Conservation (phyloP, 2,888 invertebrate species). For the Conus canariensis region DNA sequence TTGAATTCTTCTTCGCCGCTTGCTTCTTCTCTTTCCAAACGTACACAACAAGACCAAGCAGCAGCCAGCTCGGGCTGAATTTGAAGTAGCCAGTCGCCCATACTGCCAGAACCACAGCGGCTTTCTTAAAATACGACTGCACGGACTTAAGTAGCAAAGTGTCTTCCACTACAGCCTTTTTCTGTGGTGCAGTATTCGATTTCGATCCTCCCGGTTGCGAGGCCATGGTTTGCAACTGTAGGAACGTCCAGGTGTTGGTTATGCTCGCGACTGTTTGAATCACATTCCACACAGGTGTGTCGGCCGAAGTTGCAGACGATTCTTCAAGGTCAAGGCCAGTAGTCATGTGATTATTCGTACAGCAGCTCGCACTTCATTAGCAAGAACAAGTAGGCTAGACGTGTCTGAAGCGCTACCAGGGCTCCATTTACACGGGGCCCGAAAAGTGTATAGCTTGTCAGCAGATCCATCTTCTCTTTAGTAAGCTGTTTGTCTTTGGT, state of each 20-base stretch:
- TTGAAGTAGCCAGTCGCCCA: slow-evolving; percentile 76
- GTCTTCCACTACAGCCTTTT: slow-evolving; percentile 64
- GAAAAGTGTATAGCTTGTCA: too few species aligned
- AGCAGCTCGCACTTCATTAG: not conserved
- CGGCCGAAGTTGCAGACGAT: not conserved
- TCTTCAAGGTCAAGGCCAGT: slow-evolving; percentile 19
- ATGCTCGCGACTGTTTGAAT: not conserved
- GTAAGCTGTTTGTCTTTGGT: not conserved
- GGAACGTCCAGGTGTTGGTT: not conserved
- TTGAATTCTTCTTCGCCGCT: slow-evolving; percentile 87
- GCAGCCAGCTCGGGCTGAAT: slow-evolving; percentile 91
- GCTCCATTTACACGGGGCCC: too few species aligned
- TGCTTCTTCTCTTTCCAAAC: slow-evolving; percentile 82
- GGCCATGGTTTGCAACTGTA: not conserved
- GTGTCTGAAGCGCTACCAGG: too few species aligned
- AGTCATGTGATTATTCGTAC: not conserved
- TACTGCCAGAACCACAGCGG: slow-evolving; percentile 70
- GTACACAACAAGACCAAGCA: slow-evolving; percentile 88
- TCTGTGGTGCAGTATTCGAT: slow-evolving; percentile 21
- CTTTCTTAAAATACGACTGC: slow-evolving; percentile 72
- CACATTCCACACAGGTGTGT: slow-evolving; percentile 27
- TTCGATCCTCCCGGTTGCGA: slow-evolving; percentile 44
- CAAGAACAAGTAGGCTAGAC: too few species aligned
- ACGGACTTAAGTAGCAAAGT: slow-evolving; percentile 68
- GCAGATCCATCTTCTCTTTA: too few species aligned